Conservation (phyloP, 1,140 invertebrate species). For the Trichoplusia ni region DNA sequence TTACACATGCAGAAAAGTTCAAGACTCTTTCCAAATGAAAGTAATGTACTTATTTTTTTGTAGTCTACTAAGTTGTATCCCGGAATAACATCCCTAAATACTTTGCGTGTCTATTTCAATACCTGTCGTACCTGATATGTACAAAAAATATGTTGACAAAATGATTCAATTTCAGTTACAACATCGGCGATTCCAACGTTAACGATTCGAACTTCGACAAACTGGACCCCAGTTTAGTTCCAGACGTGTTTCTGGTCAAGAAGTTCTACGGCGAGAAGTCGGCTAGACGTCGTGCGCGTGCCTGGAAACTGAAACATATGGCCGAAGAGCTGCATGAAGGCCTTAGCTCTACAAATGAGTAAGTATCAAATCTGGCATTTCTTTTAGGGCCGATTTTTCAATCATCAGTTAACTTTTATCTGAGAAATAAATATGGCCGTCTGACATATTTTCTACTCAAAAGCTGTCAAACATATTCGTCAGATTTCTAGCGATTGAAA, state of each 20-base stretch:
- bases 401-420: too few species aligned
- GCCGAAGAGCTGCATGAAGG: conserved; percentile 85
- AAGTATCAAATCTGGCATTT: conserved; percentile 51
- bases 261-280: conserved; percentile 92
- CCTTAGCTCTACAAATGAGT: conserved; percentile 87
- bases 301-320: conserved; percentile 97
- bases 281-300: conserved; percentile 86
- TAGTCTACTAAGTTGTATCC: too few species aligned
- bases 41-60: too few species aligned
- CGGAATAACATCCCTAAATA: too few species aligned
- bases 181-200: conserved; percentile 93
- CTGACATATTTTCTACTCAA: too few species aligned
- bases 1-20: too few species aligned
- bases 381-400: background rate
- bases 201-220: conserved; percentile 95
- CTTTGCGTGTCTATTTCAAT: background rate
- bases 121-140: background rate
- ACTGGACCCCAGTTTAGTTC: conserved; percentile 86
- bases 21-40: too few species aligned
- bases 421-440: too few species aligned
- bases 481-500: too few species aligned
- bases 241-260: conserved; percentile 97
- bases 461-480: too few species aligned
- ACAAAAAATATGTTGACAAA: background rate
- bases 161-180: conserved; percentile 84